Evolutionary conservation across 2,113 vertebrate species (phyloP).

Genomic region (Gallinago paraguaiae): DNA sequence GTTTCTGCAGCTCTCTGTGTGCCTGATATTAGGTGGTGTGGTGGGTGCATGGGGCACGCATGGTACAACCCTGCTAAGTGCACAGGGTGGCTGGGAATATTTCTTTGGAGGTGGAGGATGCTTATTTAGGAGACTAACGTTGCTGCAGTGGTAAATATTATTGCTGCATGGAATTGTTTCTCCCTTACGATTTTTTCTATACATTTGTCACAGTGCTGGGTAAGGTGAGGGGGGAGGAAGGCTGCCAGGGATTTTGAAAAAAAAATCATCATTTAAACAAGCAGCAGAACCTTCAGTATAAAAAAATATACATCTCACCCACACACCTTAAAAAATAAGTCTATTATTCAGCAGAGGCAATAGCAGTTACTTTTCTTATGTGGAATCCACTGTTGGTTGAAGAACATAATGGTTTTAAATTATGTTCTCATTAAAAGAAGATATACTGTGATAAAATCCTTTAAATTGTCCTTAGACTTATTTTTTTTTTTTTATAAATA

Average conservation of each 20-base stretch:
- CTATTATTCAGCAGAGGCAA: not conserved
- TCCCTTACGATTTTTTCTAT: not conserved
- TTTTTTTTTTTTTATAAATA: not conserved
- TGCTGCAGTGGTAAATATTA: not conserved
- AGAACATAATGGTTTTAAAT: not conserved
- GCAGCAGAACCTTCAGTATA: not conserved
- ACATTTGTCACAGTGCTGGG: not conserved
- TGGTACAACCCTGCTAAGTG: not conserved
- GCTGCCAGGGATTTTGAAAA: not conserved
- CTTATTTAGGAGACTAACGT: not conserved
- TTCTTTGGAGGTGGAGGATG: not conserved
- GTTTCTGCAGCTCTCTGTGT: not conserved
- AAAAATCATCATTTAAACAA: not conserved
- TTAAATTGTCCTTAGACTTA: not conserved
- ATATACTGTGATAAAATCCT: not conserved
- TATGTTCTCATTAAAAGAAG: not conserved
- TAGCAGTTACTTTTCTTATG: not conserved
- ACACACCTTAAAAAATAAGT: not conserved
- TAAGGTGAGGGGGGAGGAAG: not conserved
- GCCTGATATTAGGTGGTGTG: not conserved
- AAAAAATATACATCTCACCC: not conserved
- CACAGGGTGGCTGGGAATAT: not conserved
- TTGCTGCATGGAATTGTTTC: not conserved
- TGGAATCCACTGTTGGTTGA: not conserved
- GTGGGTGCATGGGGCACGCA: accelerated